Conservation (phyloP, 2,888 invertebrate genomes). For the Acleris emargana region DNA sequence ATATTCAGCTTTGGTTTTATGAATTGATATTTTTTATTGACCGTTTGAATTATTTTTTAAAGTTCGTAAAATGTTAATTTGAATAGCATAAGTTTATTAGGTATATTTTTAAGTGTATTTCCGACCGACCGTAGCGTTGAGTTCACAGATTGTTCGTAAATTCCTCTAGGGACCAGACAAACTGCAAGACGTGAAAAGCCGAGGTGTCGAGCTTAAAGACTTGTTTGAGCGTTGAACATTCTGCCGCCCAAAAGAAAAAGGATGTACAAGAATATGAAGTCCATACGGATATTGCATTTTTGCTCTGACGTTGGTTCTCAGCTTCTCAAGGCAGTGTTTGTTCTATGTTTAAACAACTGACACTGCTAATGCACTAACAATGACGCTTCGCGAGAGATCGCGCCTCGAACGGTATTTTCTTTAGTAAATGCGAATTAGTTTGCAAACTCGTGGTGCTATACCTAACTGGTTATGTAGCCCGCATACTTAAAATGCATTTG, state of each 20-base stretch:
- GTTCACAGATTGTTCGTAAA: constrained; percentile 61
- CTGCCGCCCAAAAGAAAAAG: too few species aligned
- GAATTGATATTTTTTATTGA: constrained; percentile 30
- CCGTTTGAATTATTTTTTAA: constrained; percentile 25
- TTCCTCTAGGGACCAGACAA: constrained; percentile 55
- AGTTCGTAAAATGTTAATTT: constrained; percentile 21
- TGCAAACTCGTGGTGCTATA: constrained; percentile 18
- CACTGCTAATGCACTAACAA: constrained; percentile 65
- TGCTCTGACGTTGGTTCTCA: constrained; percentile 51
- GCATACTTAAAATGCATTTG: neutral
- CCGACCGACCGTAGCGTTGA: constrained; percentile 1
- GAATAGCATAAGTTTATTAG: constrained; percentile 5
- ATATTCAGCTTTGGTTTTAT: constrained; percentile 13
- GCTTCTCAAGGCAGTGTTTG: constrained; percentile 67
- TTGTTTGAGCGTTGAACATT: constrained; percentile 59
- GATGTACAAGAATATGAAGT: too few species aligned
- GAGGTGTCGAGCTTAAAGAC: constrained; percentile 66
- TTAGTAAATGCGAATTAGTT: constrained; percentile 27
- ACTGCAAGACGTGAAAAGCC: constrained; percentile 69
- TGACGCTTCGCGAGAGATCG: constrained; percentile 43
- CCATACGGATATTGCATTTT: too few species aligned
- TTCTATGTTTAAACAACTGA: constrained; percentile 61
- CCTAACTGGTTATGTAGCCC: neutral
- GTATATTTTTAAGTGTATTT: constrained; percentile 7
- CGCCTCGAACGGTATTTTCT: neutral